Evolutionary conservation across 2,888 invertebrate genomes (phyloP), one percentile per base, ranked within the genome.

Genomic region (Pterostichus niger): DNA sequence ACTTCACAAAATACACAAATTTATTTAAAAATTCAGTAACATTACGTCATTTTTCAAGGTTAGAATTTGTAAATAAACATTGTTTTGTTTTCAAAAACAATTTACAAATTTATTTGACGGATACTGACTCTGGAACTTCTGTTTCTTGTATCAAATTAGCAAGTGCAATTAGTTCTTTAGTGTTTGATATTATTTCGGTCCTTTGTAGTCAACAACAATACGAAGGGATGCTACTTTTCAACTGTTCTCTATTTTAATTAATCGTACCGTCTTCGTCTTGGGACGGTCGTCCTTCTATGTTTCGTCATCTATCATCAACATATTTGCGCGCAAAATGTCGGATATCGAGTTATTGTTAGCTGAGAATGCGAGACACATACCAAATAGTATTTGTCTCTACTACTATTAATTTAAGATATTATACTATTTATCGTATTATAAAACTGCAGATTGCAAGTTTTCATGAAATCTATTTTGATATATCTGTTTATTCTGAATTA

Each of bases 241-340:
- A 31, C 35, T 64, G 64, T 64, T 64, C 31, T 31, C 64, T 64
- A 64, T 64, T 64, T 64, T 64, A 64, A 64, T 64, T 64, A 64
- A 35, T 64, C 64, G 6, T 13, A 3, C 11, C 59, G 35, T 64
- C 64, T 35, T 13, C 35, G 11, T 35, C 64, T 64, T 64, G 64
- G 64, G 49, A 49, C 11, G n/a, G 49, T 49, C 49, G 2, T 49
- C 6, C 7, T 40, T 7, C 49, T 49, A 3, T 46, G 49, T 10
- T 49, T 11, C 13, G 49, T 49, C 11, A 49, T 49, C 49, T 1
- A 49, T 49, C 49, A n/a, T 49, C 49, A 10, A 13, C 6, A 49
- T 49, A 49, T 11, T 49, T 49, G 11, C 49, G n/a, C n/a, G n/a
- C n/a, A 49, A n/a, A 49, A 49, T 49, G 49, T 49, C 40, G 6